These are phyloP conservation scores for Scaeva pyrastri DNA, from an alignment of 2,888 invertebrate species.

Conservation along the genomic window DNA sequence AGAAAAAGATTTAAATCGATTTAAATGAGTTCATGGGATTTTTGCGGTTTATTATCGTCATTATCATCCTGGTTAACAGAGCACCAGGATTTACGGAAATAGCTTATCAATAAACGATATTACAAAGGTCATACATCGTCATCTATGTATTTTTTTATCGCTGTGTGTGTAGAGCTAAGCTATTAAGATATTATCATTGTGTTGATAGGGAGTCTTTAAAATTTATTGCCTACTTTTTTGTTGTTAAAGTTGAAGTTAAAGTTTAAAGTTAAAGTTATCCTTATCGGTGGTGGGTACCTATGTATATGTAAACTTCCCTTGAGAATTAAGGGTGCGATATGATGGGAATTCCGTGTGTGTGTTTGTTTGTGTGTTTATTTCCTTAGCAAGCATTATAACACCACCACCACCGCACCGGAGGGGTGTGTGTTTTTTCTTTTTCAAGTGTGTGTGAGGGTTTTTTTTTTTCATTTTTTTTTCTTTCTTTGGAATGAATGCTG, in stretches of 20 bases:
- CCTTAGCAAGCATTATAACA: too few relatives aligned
- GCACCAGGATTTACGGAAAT: slow-evolving; percentile 28
- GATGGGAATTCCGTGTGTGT: neutral
- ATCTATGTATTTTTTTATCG: too few relatives aligned
- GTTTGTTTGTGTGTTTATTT: neutral
- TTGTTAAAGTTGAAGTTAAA: neutral
- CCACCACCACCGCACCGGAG: neutral
- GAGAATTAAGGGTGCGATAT: neutral
- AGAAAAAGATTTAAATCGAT: slow-evolving; percentile 26
- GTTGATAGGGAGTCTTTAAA: slow-evolving; percentile 13
- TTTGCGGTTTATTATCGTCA: slow-evolving; percentile 44
- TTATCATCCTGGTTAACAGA: slow-evolving; percentile 34
- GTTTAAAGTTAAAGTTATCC: neutral
- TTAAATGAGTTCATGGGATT: slow-evolving; percentile 65
- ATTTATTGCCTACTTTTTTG: slow-evolving; percentile 25
- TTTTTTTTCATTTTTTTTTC: neutral
- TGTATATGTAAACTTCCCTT: too few relatives aligned
- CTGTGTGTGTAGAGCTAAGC: neutral
- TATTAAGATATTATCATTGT: slow-evolving; percentile 40
- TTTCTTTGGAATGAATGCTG: neutral
- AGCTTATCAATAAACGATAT: slow-evolving; percentile 42
- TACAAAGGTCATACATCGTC: slow-evolving; percentile 49
- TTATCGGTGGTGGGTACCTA: too few relatives aligned
- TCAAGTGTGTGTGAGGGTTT: neutral
- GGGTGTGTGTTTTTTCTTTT: neutral